A percentile compares a stretch with the other conserved stretches of the same genome.
phyloP scores from a whole-genome alignment of 1,140 invertebrate species.

The Camponotus vicinus region DNA sequence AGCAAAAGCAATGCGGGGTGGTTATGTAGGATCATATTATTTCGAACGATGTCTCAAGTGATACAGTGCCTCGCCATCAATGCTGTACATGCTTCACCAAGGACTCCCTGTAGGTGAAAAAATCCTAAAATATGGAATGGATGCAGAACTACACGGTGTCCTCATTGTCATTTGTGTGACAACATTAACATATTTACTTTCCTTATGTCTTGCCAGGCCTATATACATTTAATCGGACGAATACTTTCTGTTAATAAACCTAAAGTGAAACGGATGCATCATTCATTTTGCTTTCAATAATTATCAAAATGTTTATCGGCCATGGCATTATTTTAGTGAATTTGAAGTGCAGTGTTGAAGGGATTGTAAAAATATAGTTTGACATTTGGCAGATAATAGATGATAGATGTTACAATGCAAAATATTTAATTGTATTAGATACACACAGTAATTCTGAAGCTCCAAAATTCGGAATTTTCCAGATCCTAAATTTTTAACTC shows the following conservation, averaged over 20 bases:
- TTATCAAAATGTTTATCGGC: constrained; percentile 51
- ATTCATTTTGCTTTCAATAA: constrained; percentile 20
- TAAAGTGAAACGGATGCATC: background rate
- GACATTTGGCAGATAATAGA: constrained; percentile 58
- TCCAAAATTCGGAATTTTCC: background rate
- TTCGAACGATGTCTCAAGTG: constrained; percentile 99
- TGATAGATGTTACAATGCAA: constrained; percentile 57
- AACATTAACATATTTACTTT: constrained; percentile 81
- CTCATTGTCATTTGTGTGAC: constrained; percentile 72
- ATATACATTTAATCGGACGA: constrained; percentile 81
- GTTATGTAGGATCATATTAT: constrained; percentile 96
- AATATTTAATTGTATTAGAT: background rate
- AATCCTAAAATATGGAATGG: constrained; percentile 71
- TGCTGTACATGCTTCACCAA: constrained; percentile 69
- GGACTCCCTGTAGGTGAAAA: constrained; percentile 74
- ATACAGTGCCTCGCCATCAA: constrained; percentile 83
- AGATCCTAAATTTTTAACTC: constrained; percentile 35
- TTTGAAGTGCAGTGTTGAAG: constrained; percentile 45
- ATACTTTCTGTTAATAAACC: constrained; percentile 77
- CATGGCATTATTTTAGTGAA: constrained; percentile 59
- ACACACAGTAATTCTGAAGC: background rate
- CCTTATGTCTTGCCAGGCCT: constrained; percentile 82
- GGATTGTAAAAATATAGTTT: constrained; percentile 52
- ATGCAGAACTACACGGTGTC: constrained; percentile 70
- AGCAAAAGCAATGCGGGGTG: constrained; percentile 97